These are phyloP conservation scores for Scomber scombrus DNA, from an alignment of 2,113 vertebrate species.

Conservation along the genomic window DNA sequence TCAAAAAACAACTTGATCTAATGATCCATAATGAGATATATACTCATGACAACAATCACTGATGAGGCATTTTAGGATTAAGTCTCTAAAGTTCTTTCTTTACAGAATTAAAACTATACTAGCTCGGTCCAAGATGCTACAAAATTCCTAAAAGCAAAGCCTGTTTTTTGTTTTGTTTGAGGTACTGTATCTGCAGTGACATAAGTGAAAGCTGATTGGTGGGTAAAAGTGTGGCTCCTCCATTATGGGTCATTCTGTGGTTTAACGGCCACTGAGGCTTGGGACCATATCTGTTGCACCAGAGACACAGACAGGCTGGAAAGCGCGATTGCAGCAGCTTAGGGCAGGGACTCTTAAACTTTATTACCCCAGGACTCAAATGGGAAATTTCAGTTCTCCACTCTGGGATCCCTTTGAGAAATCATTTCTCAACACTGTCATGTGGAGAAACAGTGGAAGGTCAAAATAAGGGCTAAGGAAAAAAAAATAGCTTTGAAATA, in stretches of 20 bases:
- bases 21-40: neutral
- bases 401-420: conserved; percentile 35
- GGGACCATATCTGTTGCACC: conserved; percentile 65
- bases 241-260: conserved; percentile 64
- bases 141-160: neutral
- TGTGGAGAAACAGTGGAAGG: neutral
- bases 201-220: conserved; percentile 20
- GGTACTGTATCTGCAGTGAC: conserved; percentile 8
- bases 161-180: neutral
- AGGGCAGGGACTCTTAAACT: conserved; percentile 57
- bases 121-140: neutral
- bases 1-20: neutral
- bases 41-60: neutral
- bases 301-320: conserved; percentile 53
- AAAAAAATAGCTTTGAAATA: neutral
- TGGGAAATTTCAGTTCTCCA: conserved; percentile 48
- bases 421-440: conserved; percentile 33
- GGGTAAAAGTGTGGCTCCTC: conserved; percentile 32
- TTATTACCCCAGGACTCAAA: conserved; percentile 53
- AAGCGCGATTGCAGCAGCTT: conserved; percentile 43
- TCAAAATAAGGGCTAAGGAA: neutral
- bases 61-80: neutral
- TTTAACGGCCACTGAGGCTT: conserved; percentile 63
- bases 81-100: neutral
- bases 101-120: neutral